These are phyloP conservation scores for Ptilorrhoa leucosticta DNA, from an alignment of 2,113 vertebrate species.

Conservation along the genomic window DNA sequence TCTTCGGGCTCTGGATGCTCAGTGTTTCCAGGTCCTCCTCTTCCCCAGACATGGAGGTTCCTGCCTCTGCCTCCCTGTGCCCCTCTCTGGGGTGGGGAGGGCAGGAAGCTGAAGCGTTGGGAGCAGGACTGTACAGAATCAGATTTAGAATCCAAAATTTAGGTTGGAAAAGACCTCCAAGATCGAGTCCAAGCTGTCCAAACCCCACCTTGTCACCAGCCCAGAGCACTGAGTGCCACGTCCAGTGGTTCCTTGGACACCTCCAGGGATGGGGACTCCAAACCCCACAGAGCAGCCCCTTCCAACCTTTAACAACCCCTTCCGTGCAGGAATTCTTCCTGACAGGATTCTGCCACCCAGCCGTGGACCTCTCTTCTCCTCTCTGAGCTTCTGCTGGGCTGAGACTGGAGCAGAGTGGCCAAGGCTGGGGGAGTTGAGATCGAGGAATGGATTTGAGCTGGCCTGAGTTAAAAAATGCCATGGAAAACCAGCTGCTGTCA, in stretches of 20 bases:
- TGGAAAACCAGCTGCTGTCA: not conserved
- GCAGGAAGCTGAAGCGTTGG: not conserved
- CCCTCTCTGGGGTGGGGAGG: not conserved
- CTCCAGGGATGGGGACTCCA: not conserved
- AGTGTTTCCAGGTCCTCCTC: not conserved
- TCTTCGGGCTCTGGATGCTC: not conserved
- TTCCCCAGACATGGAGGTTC: not conserved
- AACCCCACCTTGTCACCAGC: not conserved
- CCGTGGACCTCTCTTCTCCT: fast-evolving
- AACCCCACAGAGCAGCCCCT: not conserved
- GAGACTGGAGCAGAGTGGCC: not conserved
- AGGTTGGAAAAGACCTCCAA: not conserved
- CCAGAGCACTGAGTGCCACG: not conserved
- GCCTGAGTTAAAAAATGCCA: not conserved
- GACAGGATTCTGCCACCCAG: not conserved
- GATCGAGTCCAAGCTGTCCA: not conserved
- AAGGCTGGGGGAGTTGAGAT: not conserved
- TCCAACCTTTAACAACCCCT: not conserved
- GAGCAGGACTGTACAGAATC: not conserved
- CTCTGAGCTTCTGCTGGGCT: not conserved
- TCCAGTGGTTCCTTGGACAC: not conserved
- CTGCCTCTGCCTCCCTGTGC: fast-evolving
- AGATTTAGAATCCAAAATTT: not conserved
- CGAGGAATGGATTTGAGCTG: not conserved
- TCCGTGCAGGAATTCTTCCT: not conserved